Evolutionary conservation across 2,113 vertebrate species (phyloP).

Genomic region (Pelvicachromis taeniatus): DNA sequence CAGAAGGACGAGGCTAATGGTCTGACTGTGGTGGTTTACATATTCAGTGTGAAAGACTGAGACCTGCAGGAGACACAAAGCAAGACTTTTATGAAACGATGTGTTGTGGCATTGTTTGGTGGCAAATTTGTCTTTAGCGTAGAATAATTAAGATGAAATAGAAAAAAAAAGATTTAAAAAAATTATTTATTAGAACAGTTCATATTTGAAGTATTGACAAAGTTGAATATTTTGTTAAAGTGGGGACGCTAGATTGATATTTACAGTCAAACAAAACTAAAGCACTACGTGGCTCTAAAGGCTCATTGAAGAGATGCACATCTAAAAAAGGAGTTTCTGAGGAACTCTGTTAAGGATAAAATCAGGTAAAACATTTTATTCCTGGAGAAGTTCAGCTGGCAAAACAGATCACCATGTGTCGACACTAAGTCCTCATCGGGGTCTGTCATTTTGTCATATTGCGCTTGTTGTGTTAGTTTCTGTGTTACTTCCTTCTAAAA

Average conservation of each 20-base stretch:
- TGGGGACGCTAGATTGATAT: neutral
- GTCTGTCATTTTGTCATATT: neutral
- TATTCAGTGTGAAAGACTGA: neutral
- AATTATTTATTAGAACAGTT: neutral
- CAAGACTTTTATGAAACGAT: neutral
- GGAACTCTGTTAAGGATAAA: neutral
- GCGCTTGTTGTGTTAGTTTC: neutral
- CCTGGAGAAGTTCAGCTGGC: neutral
- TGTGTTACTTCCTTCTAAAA: neutral
- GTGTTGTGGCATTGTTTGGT: neutral
- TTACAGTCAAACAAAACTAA: neutral
- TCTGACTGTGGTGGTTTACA: neutral
- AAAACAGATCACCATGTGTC: neutral
- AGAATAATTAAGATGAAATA: neutral
- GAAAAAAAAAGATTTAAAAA: neutral
- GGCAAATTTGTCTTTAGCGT: neutral
- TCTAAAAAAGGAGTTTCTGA: neutral
- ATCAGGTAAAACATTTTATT: neutral
- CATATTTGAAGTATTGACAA: neutral
- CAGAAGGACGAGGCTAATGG: neutral
- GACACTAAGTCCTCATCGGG: neutral
- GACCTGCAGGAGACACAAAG: neutral
- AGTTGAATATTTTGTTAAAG: neutral
- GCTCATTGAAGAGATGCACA: neutral
- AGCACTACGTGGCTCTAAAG: neutral